Percentiles rank a stretch among this genome's conserved stretches.
Conservation (phyloP, 1,140 invertebrate species). For the Aphis craccivora region DNA sequence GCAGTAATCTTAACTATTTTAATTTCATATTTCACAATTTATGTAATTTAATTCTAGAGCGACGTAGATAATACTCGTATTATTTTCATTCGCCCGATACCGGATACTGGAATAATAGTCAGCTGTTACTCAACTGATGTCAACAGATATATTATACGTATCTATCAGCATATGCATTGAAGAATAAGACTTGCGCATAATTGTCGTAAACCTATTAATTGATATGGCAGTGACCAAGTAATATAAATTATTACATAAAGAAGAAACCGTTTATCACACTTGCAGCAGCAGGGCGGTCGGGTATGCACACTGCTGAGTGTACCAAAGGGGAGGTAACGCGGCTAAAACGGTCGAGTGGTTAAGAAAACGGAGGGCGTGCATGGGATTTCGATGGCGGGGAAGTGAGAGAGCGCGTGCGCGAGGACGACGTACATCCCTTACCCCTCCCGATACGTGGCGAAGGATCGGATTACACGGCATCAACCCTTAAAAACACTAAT, state of each 20-base stretch:
- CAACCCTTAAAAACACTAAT: slow-evolving; percentile 8
- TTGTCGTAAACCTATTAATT: neutral
- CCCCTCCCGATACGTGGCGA: too few species aligned
- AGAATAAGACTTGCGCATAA: too few species aligned
- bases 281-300: neutral
- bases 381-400: neutral
- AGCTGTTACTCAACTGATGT: too few species aligned
- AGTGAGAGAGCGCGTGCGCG: neutral
- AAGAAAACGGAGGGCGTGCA: neutral
- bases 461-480: neutral
- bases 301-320: neutral
- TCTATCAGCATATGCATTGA: too few species aligned
- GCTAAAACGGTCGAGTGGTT: neutral
- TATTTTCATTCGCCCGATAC: too few species aligned
- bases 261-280: neutral
- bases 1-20: too few species aligned
- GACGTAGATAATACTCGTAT: too few species aligned
- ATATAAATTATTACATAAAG: neutral
- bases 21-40: too few species aligned
- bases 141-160: too few species aligned
- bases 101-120: too few species aligned
- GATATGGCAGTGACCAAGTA: neutral
- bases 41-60: too few species aligned
- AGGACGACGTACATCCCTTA: neutral
- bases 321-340: neutral